Conservation (phyloP, 2,888 invertebrate genomes). For the Coelopa pilipes region DNA sequence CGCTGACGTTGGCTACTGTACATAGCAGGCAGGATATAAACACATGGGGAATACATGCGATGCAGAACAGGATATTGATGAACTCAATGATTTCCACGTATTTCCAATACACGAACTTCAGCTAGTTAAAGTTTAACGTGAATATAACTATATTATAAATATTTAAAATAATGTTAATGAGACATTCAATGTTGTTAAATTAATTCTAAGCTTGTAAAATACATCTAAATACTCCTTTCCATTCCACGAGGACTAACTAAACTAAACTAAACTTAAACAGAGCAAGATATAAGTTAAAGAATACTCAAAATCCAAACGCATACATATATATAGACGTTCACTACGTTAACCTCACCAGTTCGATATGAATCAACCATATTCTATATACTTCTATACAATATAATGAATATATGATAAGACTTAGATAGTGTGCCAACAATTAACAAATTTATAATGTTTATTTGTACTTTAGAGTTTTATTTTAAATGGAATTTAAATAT, state of each 20-base stretch:
- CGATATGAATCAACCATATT: constrained; percentile 38
- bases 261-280: constrained; percentile 34
- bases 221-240: constrained; percentile 22
- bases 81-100: not conserved
- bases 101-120: constrained; percentile 3
- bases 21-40: not conserved
- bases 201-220: constrained; percentile 62
- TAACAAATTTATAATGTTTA: constrained; percentile 43
- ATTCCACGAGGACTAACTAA: not conserved
- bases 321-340: constrained; percentile 39
- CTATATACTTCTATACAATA: constrained; percentile 42
- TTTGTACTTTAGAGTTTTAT: constrained; percentile 14
- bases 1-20: not conserved
- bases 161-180: constrained; percentile 53
- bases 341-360: constrained; percentile 8
- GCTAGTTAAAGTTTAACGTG: constrained; percentile 15
- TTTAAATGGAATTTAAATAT: not conserved
- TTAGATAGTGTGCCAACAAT: constrained; percentile 65
- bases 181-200: constrained; percentile 67
- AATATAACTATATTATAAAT: not conserved
- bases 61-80: not conserved
- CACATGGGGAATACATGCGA: not conserved
- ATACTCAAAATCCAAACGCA: constrained; percentile 41
- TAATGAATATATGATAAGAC: constrained; percentile 53
- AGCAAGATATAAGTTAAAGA: constrained; percentile 42